phyloP scores from a whole-genome alignment of 2,888 invertebrate species.

The Drosophila phalerata region DNA sequence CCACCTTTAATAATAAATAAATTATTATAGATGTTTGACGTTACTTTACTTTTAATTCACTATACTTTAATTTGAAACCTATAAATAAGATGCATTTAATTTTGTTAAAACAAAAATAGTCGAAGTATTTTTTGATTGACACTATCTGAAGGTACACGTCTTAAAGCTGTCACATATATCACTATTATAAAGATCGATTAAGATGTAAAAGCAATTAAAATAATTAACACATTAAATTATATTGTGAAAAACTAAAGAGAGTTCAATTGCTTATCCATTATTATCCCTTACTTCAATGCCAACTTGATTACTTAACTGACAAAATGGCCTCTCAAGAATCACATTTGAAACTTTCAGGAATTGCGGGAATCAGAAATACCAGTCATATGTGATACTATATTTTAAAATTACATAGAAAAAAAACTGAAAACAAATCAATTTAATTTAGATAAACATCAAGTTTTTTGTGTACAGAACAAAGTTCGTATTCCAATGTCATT shows the following conservation, averaged over 20 bases:
- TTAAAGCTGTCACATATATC: background rate
- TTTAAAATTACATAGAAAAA: background rate
- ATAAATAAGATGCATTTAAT: too few relatives aligned
- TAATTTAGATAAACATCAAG: background rate
- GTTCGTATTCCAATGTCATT: constrained; percentile 36
- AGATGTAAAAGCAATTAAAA: background rate
- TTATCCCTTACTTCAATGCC: constrained; percentile 11
- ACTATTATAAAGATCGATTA: too few relatives aligned
- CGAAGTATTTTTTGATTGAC: background rate
- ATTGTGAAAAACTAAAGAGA: background rate
- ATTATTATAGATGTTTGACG: too few relatives aligned
- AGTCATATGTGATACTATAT: background rate
- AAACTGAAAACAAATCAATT: accelerated
- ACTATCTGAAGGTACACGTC: background rate
- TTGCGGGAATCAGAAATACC: background rate
- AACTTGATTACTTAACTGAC: constrained; percentile 10
- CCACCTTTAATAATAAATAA: too few relatives aligned
- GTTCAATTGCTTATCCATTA: background rate
- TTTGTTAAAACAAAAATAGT: too few relatives aligned
- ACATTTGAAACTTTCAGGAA: background rate
- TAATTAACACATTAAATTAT: background rate
- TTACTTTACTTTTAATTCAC: too few relatives aligned
- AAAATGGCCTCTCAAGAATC: background rate
- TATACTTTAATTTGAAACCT: too few relatives aligned
- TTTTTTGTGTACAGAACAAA: background rate